Evolutionary conservation across 92 coral and sea anemone genomes (phyloP), one percentile per base, ranked within the genome.

Genomic region (Epizoanthus stellaris): DNA sequence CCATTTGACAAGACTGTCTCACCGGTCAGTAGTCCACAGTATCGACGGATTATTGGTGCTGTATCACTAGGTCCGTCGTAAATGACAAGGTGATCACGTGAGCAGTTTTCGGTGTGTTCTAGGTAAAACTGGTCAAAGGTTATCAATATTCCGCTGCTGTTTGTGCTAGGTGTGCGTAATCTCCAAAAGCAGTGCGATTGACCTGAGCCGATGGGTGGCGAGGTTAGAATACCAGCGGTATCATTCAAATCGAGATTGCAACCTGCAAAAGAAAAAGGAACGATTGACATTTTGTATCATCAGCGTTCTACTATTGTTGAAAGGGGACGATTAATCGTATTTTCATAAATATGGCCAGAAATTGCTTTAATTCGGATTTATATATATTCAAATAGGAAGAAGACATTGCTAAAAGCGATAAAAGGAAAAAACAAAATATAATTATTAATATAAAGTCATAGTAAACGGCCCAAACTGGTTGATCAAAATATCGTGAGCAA

Each of bases 41-140:
- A 88, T 68, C 85, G 84, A 6, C 88, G 85, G 54, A 88, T 82
- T 54, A 52, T 12, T 11, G 84, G 85, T 15, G 91, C 71, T 17
- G 40, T 19, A n/a, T 68, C 42, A 83, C 76, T 62, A 9, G 82
- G 63, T 15, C 91, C 91, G 45, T 88, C 88, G 53, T 49, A 83
- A 67, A 88, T 43, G n/a, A 53, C 60, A 20, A 88, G 69, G 49
- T 67, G 67, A 70, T 83, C 91, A 21, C 34, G 30, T 6, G 69
- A 17, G 53, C 91, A 88, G 52, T 82, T 76, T 13, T 1, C 40
- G 11, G 79, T 16, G 61, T 76, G 66, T 25, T 85, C 85, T 34
- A 88, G 70, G 15, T 82, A 61, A 42, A 88, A 88, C 61, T 68
- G 84, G 58, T 83, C 82, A 70, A 88, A 88, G 39, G 62, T 53